Conservation (phyloP, 2,888 invertebrate species). For the Diploptera punctata region DNA sequence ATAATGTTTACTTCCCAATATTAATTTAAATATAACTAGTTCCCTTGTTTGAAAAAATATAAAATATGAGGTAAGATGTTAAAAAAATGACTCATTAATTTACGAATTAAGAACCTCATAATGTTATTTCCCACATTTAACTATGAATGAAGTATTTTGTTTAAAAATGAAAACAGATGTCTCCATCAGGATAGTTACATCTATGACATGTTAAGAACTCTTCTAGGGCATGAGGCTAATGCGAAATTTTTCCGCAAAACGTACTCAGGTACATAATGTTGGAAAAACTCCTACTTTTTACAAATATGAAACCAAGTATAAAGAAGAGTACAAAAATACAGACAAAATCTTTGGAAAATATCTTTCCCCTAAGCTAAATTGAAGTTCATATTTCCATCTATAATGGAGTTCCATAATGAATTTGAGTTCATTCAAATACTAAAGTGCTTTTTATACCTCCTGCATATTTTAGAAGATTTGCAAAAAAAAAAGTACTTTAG, state of each 20-base stretch:
- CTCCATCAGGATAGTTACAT: too few species aligned
- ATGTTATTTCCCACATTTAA: too few species aligned
- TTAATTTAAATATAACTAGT: too few species aligned
- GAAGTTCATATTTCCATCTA: constrained; percentile 7
- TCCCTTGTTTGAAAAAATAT: too few species aligned
- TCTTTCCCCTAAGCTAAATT: constrained; percentile 22
- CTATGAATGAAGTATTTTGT: too few species aligned
- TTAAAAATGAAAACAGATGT: too few species aligned
- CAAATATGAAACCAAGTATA: constrained; percentile 28
- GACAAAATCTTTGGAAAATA: constrained; percentile 31
- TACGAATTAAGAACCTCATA: too few species aligned
- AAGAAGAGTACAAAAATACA: constrained; percentile 37
- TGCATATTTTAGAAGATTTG: too few species aligned
- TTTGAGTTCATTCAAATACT: background rate
- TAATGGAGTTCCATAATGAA: background rate
- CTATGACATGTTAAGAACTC: too few species aligned
- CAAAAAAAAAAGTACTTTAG: background rate
- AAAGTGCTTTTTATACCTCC: background rate
- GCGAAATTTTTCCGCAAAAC: constrained; percentile 14
- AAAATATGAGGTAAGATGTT: too few species aligned
- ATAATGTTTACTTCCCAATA: too few species aligned
- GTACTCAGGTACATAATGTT: constrained; percentile 31
- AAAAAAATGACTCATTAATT: too few species aligned
- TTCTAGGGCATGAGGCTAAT: constrained; percentile 15
- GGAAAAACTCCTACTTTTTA: constrained; percentile 18